A percentile compares a stretch with the other conserved stretches of the same genome.
Evolutionary conservation across 2,797 vertebrate species (phyloP).

Genomic region (Oryzias dopingdopingensis): DNA sequence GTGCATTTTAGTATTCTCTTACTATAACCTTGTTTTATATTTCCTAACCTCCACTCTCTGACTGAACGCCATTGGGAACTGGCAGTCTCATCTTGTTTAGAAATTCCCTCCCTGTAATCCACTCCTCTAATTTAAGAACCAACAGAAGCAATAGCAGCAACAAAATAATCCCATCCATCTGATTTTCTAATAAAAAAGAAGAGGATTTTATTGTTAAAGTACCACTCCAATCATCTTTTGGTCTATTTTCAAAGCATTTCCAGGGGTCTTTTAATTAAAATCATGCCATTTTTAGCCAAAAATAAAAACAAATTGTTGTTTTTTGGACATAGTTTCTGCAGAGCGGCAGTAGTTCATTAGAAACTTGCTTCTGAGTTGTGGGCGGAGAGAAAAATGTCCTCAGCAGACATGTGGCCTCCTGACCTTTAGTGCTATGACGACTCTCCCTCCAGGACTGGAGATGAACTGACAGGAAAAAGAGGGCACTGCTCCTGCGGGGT

Average conservation of each 20-base stretch:
- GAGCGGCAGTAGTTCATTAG: too few species aligned
- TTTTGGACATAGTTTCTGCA: too few species aligned
- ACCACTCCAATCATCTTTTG: too few species aligned
- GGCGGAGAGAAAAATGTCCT: slow-evolving; percentile 8
- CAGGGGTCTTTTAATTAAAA: too few species aligned
- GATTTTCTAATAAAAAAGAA: too few species aligned
- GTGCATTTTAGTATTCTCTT: too few species aligned
- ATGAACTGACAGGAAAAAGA: slow-evolving; percentile 2
- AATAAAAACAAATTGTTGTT: too few species aligned
- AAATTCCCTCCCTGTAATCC: slow-evolving; percentile 3
- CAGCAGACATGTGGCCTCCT: slow-evolving; percentile 28
- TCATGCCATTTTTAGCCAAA: too few species aligned
- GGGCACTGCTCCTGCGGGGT: background rate
- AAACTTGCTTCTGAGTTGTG: too few species aligned
- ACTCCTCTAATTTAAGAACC: background rate
- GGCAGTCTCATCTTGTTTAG: slow-evolving; percentile 1
- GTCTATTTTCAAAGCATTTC: too few species aligned
- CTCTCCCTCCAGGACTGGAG: slow-evolving; percentile 21
- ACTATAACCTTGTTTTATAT: too few species aligned
- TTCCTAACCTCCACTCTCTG: background rate
- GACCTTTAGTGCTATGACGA: slow-evolving; percentile 16
- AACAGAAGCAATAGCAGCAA: background rate
- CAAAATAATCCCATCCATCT: background rate
- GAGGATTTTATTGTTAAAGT: too few species aligned
- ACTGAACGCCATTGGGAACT: background rate